Base-by-base conservation (phyloP, 2,113 vertebrate species). In the Gobio gobio region DNA sequence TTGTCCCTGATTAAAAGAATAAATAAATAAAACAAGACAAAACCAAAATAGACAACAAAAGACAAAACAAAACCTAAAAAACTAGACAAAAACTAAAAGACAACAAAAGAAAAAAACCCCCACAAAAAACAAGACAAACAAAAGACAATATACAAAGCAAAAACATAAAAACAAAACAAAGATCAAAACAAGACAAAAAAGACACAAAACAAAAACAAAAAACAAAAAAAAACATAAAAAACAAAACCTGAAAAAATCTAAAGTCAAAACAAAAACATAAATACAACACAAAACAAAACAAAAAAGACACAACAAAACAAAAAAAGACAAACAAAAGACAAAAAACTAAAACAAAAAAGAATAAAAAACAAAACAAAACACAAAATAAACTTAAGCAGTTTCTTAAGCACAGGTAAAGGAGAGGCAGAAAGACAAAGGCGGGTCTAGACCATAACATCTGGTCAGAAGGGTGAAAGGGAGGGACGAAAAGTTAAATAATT, bases 391-490 rank as follows among this genome's bases (percentile, higher is more conserved):
- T 2, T 22, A 14, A 22, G 20, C 20, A 10, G 24, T 79, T 61
- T 61, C 3, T 79, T 47, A 81, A 9, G 8, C 45, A 49, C 33
- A 22, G n/a, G 26, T 63, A 33, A 22, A 79, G 24, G 12, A 63
- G 13, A 63, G 29, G 29, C 63, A 66, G 29, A 66, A 33, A 14
- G 29, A 33, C 40, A 10, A 56, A 79, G 81, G 16, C 56, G 18
- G 43, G 40, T 63, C 72, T 59, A 10, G 61, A 80, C 63, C 75
- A 29, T 76, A 88, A 64, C 82, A 87, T 85, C 87, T 87, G 86
- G 85, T 26, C 36, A 61, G 26, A 76, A 22, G 49, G 43, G 22
- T 5, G 22, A 59, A 58, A 24, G 10, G 66, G 47, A 33, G 64
- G 29, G 29, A 47, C 3, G 12, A 63, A 78, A 75, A 64, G 82